Evolutionary conservation across 1,140 invertebrate genomes (phyloP), one percentile per base, ranked within the genome.

Genomic region (Asobara japonica): DNA sequence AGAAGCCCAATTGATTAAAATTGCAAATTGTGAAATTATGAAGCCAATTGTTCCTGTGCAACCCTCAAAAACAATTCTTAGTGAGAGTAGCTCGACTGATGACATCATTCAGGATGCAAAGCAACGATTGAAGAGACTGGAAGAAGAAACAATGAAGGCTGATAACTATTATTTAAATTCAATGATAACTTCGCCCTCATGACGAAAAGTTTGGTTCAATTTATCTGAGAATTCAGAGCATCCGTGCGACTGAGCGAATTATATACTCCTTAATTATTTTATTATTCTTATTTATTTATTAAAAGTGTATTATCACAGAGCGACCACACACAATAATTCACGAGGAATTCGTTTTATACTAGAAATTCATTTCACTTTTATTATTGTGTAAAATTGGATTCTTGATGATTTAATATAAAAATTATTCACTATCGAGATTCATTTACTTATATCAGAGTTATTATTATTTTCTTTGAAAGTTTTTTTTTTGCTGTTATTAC

Each of bases 91-190:
- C 73, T 87, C 85, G 0, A 86, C 85, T 0, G 86, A 88, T 38
- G 86, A 88, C 71, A 86, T 88, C 20, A 73, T 88, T 25, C 83
- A 85, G 20, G 86, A 88, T 71, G 86, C 86, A 2, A 88, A 83
- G 75, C 76, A 82, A 45, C 78, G 86, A 5, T 68, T 88, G 0
- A 83, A 78, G 38, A 74, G 84, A 0, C 60, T 88, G 0, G 84
- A 87, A 30, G 82, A 86, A 66, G 86, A 88, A 67, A 87, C 82
- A 64, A 51, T 82, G 1, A 82, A 80, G 67, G 86, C 86, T 4
- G 86, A 87, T 74, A 82, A 84, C 33, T 79, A 80, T 76, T 88
- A 83, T 60, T 75, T 81, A 20, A 83, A 82, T 74, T 87, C 81
- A 69, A 82, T 86, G 33, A 78, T 74, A 13, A 79, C 78, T 22